Conservation (phyloP, 2,888 invertebrate species). For the Drosophila silvestris region DNA sequence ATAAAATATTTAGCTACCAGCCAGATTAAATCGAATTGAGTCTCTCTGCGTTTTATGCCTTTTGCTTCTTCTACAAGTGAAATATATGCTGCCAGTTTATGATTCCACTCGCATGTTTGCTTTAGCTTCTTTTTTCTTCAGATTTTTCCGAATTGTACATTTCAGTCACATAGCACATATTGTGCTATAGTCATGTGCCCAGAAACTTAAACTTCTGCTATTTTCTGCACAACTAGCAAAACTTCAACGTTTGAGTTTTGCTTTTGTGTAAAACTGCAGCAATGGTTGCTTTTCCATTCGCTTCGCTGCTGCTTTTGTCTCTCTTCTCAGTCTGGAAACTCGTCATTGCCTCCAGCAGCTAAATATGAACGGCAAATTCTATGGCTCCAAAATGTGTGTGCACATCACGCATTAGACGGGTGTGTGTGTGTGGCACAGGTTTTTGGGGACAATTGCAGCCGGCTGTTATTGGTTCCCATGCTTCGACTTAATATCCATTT, state of each 20-base stretch:
- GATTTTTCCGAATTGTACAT: constrained; percentile 4
- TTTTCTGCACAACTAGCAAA: constrained; percentile 4
- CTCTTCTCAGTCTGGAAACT: neutral
- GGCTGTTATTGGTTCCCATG: neutral
- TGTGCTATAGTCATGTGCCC: neutral
- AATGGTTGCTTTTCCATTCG: constrained; percentile 2
- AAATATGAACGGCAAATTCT: constrained; percentile 24
- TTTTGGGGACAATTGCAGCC: neutral
- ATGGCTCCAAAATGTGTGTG: constrained; percentile 4
- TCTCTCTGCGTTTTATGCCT: neutral
- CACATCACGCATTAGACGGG: constrained; percentile 26
- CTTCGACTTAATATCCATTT: constrained; percentile 25
- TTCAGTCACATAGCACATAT: constrained; percentile 10
- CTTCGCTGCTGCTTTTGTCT: neutral
- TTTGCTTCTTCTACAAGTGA: neutral
- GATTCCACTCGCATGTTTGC: neutral
- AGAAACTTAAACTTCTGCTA: constrained; percentile 8
- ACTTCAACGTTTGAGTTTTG: constrained; percentile 19
- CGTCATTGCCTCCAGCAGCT: constrained; percentile 2
- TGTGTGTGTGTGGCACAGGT: constrained; percentile 4
- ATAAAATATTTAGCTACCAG: neutral
- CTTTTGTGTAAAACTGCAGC: constrained; percentile 32
- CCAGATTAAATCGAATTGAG: neutral
- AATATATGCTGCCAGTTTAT: neutral
- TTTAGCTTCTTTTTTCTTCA: neutral